Conservation (phyloP, 2,797 vertebrate genomes). For the Poecile montanus region DNA sequence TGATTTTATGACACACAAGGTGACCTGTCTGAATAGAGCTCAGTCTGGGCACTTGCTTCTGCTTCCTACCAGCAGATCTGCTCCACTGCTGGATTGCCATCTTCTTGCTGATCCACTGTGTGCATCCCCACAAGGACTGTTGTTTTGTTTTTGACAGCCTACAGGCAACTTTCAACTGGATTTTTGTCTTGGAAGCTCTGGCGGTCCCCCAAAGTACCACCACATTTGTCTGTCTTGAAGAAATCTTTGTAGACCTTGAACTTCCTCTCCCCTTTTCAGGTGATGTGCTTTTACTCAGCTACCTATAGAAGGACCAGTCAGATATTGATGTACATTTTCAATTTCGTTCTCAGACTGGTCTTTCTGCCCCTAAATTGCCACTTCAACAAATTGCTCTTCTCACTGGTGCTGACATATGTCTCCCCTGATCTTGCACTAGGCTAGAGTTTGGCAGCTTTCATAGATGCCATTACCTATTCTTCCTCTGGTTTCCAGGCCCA, state of each 20-base stretch:
- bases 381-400: slow-evolving; percentile 32
- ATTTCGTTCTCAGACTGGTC: background rate
- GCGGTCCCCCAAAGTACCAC: background rate
- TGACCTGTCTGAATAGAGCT: background rate
- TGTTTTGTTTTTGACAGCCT: background rate
- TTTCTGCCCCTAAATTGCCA: slow-evolving; percentile 29
- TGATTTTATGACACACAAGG: background rate
- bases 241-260: slow-evolving; percentile 2
- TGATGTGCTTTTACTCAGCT: slow-evolving; percentile 16
- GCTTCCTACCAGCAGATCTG: background rate
- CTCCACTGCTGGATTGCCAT: background rate
- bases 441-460: slow-evolving; percentile 19
- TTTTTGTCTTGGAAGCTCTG: background rate
- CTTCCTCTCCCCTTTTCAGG: background rate
- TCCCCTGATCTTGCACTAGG: slow-evolving; percentile 19
- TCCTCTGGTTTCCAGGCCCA: slow-evolving; percentile 9
- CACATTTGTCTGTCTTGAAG: background rate
- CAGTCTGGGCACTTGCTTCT: background rate
- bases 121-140: background rate
- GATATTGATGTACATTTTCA: slow-evolving; percentile 20
- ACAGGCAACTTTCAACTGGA: background rate
- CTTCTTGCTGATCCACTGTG: background rate
- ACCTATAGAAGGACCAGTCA: slow-evolving; percentile 12
- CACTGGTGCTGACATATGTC: background rate
- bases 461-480: background rate